These are phyloP conservation scores for Syngnathus rostellatus DNA, from an alignment of 2,797 vertebrate genomes.

Conservation along the genomic window DNA sequence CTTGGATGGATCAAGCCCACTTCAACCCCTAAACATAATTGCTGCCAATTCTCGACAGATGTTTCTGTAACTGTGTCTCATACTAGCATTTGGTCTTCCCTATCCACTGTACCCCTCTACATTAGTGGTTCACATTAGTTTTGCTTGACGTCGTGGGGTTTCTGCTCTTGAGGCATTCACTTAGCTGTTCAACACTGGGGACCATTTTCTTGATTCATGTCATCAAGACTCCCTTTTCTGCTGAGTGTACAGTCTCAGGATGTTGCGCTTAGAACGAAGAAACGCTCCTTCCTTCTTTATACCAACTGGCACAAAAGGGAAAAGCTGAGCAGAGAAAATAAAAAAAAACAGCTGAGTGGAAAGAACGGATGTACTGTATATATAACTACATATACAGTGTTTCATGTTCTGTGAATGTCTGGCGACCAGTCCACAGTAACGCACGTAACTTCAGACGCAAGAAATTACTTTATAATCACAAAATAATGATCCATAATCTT, in stretches of 20 bases:
- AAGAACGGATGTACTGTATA: too few species aligned
- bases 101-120: too few species aligned
- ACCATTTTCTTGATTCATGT: not conserved
- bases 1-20: not conserved
- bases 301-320: not conserved
- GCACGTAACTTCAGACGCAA: too few species aligned
- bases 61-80: too few species aligned
- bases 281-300: not conserved
- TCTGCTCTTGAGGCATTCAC: not conserved
- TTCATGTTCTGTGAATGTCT: not conserved
- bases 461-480: too few species aligned
- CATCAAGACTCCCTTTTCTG: not conserved
- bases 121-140: too few species aligned
- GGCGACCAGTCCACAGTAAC: too few species aligned
- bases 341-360: too few species aligned
- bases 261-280: not conserved
- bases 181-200: not conserved
- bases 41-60: too few species aligned
- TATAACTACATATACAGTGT: not conserved
- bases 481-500: too few species aligned
- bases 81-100: too few species aligned
- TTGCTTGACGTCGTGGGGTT: not conserved
- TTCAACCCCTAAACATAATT: too few species aligned
- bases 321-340: not conserved
- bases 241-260: not conserved